Evolutionary conservation across 2,113 vertebrate genomes (phyloP), one percentile per base, ranked within the genome.

Genomic region (Silurus glanis): DNA sequence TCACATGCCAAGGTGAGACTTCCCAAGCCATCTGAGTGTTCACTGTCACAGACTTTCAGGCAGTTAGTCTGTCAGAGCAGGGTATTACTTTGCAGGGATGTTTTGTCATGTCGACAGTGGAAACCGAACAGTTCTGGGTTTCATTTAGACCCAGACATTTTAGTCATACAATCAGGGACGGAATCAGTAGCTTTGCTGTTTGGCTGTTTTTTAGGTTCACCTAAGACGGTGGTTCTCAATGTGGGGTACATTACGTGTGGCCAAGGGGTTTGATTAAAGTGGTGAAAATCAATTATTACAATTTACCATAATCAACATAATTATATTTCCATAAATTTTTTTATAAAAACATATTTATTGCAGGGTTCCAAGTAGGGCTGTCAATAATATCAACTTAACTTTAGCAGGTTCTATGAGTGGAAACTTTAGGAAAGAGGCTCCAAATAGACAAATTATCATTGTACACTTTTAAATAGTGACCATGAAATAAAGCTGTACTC

Each of bases 1-100:
- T 90, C 79, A 87, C 79, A 85, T 87, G 80, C 89, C 83, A 88
- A 88, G 85, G 87, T 90, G 87, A 88, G 87, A 85, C 87, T 80
- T 87, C 64, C 67, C 37, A 84, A 84, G 55, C 85, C 17, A 80
- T 79, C 87, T 51, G 79, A 85, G 28, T 69, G 51, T 72, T 86
- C 56, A 45, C 69, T 76, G 59, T 87, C 56, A 14, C 53, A 83
- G 56, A 37, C 69, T 53, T 81, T 69, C 23, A 21, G 53, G 66
- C 64, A 2, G 67, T 86, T 82, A 28, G 47, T 80, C 79, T 59
- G 78, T 89, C 56, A 75, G 53, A 86, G 80, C 12, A 25, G 13
- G 6, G 53, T 17, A 76, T 76, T 64, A 62, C 21, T 64, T 64
- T 9, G 14, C 66, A 45, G 17, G 55, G 56, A 47, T 86, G 74